Percentiles rank a stretch among this genome's conserved stretches.
phyloP scores from a whole-genome alignment of 2,797 vertebrate species.

The Hippopotamyrus pictus region DNA sequence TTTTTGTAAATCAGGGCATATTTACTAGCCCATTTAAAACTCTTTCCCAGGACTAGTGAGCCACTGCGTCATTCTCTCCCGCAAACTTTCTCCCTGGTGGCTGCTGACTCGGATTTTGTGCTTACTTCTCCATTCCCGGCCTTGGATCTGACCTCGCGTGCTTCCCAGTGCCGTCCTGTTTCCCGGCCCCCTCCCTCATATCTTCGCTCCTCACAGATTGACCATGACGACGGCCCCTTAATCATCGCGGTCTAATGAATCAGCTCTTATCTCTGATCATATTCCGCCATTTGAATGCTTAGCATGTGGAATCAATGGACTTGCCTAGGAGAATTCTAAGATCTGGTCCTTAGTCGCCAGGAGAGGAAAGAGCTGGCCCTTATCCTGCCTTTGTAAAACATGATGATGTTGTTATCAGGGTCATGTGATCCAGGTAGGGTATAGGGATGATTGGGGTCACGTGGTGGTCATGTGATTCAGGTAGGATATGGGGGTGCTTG shows the following conservation, averaged over 20 bases:
- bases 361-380: not conserved
- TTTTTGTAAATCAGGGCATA: not conserved
- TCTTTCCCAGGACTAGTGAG: not conserved
- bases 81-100: not conserved
- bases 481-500: no score
- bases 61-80: not conserved
- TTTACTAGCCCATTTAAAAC: not conserved
- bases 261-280: not conserved
- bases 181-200: not conserved
- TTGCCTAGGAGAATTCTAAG: not conserved
- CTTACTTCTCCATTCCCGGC: not conserved
- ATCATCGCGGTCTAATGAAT: slow-evolving; percentile 1
- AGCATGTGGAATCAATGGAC: not conserved
- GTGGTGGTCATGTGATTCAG: not conserved
- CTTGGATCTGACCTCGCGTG: not conserved
- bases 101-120: not conserved
- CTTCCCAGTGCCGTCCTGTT: not conserved
- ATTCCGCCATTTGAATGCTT: not conserved
- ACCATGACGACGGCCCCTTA: not conserved
- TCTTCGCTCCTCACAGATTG: not conserved
- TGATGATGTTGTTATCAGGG: not conserved
- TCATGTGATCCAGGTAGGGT: not conserved
- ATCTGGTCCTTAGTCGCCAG: not conserved
- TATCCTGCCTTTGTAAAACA: not conserved
- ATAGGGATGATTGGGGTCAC: not conserved